These are phyloP conservation scores for Volucella zonaria DNA, from an alignment of 2,888 invertebrate species.

Conservation along the genomic window DNA sequence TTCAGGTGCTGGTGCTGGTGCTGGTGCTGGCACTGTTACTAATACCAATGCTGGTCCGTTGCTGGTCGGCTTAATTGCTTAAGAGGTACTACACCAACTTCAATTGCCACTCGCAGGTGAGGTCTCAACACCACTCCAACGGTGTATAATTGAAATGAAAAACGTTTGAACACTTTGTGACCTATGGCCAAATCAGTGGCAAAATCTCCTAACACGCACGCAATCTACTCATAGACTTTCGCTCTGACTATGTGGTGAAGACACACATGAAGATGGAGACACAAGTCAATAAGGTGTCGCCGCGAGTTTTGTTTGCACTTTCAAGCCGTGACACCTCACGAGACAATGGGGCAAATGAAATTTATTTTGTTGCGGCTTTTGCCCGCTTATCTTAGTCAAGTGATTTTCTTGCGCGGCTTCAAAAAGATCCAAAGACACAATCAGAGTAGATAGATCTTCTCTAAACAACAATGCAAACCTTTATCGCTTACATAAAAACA, in stretches of 20 bases:
- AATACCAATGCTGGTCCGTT: not conserved
- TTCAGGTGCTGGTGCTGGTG: conserved; percentile 14
- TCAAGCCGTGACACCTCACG: conserved; percentile 1
- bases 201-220: conserved; percentile 37
- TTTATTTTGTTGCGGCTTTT: conserved; percentile 37
- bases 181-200: conserved; percentile 58
- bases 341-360: conserved; percentile 50
- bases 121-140: conserved; percentile 4
- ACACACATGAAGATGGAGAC: conserved; percentile 23
- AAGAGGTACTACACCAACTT: conserved; percentile 13
- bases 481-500: conserved; percentile 14
- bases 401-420: conserved; percentile 20
- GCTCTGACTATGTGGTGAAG: conserved; percentile 35
- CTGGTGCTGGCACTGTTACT: no score
- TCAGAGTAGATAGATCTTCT: conserved; percentile 1
- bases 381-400: conserved; percentile 34
- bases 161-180: conserved; percentile 44
- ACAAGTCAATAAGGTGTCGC: conserved; percentile 61
- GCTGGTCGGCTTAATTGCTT: conserved; percentile 27
- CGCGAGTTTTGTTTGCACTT: conserved; percentile 47
- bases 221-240: conserved; percentile 36
- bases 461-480: conserved; percentile 39
- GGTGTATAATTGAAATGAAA: conserved; percentile 51
- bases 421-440: not conserved
- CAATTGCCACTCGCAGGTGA: conserved; percentile 27